Conservation (phyloP, 2,888 invertebrate genomes). For the Epirrita christyi region DNA sequence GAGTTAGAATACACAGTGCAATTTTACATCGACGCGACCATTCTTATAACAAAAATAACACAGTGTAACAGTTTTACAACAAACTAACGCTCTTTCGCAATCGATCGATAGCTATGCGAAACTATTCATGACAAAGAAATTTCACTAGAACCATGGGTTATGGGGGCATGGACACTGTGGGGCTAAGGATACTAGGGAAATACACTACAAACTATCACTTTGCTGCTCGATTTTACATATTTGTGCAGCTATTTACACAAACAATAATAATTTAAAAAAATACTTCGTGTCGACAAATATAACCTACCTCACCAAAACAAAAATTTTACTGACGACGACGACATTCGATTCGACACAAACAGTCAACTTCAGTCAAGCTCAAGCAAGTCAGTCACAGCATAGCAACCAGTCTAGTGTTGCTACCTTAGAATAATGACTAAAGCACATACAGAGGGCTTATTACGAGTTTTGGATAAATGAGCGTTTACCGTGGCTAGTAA, state of each 20-base stretch:
- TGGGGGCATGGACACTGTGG: constrained; percentile 29
- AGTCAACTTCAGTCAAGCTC: no score
- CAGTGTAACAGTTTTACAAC: constrained; percentile 40
- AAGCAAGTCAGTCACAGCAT: no score
- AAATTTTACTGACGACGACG: neutral
- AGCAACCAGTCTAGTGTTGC: no score
- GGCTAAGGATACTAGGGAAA: constrained; percentile 43
- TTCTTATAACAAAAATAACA: constrained; percentile 39
- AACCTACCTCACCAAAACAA: constrained; percentile 61
- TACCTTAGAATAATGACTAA: no score
- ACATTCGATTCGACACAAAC: no score
- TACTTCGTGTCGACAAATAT: constrained; percentile 65
- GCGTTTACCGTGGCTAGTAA: no score
- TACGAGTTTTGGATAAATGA: no score
- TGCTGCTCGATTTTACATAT: constrained; percentile 53
- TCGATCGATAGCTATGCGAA: constrained; percentile 79
- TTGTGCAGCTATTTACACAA: constrained; percentile 33
- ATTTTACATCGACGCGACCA: constrained; percentile 39
- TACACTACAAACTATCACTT: constrained; percentile 28
- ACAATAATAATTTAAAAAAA: constrained; percentile 39
- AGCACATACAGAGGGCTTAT: no score
- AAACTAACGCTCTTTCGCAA: constrained; percentile 75
- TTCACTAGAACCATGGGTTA: constrained; percentile 42
- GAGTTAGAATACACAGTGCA: constrained; percentile 29
- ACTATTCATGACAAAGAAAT: constrained; percentile 81